phyloP scores from a whole-genome alignment of 2,113 vertebrate species.

The Mugil cephalus region DNA sequence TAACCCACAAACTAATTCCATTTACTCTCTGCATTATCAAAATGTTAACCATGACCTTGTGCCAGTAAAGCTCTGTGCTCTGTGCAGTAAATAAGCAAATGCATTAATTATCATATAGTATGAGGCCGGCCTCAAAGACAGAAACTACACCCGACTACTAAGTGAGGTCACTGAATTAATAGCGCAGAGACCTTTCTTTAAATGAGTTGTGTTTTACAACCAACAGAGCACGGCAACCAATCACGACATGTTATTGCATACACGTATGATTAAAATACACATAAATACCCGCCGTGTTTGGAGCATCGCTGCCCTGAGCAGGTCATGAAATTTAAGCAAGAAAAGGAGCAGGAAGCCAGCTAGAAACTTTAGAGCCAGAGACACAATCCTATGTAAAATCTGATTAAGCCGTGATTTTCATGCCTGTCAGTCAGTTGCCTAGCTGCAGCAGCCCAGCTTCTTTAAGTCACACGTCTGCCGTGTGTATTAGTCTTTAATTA shows the following conservation, averaged over 20 bases:
- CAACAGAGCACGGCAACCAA: not conserved
- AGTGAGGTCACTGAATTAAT: not conserved
- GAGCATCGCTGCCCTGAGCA: constrained; percentile 5
- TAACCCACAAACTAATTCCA: constrained; percentile 1
- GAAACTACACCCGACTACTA: too few relatives aligned
- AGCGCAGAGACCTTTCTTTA: too few relatives aligned
- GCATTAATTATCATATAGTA: not conserved
- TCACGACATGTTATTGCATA: not conserved
- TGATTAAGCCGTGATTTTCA: constrained; percentile 38
- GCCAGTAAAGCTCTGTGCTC: not conserved
- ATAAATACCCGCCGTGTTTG: not conserved
- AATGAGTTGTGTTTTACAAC: not conserved
- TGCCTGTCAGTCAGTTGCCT: constrained; percentile 37
- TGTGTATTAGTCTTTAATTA: constrained; percentile 24
- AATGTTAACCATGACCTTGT: not conserved
- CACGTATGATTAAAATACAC: too few relatives aligned
- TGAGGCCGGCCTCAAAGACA: too few relatives aligned
- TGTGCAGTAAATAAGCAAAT: not conserved
- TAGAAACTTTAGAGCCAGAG: constrained; percentile 35
- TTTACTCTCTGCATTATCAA: not conserved
- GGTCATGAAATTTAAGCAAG: constrained; percentile 36
- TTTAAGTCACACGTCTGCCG: constrained; percentile 8
- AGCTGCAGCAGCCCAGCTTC: constrained; percentile 29
- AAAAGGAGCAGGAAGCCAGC: constrained; percentile 20
- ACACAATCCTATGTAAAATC: constrained; percentile 49